Conservation (phyloP, 64 coral and sea anemone species). For the Trachythela sp. region DNA sequence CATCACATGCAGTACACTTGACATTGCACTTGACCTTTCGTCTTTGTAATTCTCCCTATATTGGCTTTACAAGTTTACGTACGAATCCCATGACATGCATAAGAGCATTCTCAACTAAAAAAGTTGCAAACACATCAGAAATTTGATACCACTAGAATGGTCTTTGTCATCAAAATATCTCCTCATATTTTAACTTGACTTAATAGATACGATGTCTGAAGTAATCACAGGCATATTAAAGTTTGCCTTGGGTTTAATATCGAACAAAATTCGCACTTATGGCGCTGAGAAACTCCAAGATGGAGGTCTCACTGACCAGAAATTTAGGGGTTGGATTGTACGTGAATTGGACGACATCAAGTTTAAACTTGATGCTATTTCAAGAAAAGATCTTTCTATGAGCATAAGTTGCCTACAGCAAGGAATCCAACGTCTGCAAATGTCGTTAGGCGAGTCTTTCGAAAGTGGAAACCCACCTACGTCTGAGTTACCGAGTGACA, state of each 20-base stretch:
- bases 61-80: too few relatives aligned
- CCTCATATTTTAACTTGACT: too few relatives aligned
- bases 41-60: too few relatives aligned
- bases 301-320: neutral
- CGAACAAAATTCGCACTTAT: neutral
- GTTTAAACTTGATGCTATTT: neutral
- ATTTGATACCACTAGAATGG: too few relatives aligned
- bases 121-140: too few relatives aligned
- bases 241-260: neutral
- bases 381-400: neutral
- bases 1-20: too few relatives aligned
- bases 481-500: too few relatives aligned
- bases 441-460: neutral
- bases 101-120: too few relatives aligned
- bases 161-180: too few relatives aligned
- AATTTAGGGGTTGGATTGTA: neutral
- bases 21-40: too few relatives aligned
- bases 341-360: neutral
- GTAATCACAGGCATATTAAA: neutral
- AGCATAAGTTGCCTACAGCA: neutral
- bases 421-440: neutral
- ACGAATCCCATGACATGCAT: too few relatives aligned
- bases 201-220: neutral
- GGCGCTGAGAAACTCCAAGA: neutral
- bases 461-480: neutral